Evolutionary conservation across 2,888 invertebrate genomes (phyloP), one percentile per base, ranked within the genome.

Genomic region (Cylloceria caligata): DNA sequence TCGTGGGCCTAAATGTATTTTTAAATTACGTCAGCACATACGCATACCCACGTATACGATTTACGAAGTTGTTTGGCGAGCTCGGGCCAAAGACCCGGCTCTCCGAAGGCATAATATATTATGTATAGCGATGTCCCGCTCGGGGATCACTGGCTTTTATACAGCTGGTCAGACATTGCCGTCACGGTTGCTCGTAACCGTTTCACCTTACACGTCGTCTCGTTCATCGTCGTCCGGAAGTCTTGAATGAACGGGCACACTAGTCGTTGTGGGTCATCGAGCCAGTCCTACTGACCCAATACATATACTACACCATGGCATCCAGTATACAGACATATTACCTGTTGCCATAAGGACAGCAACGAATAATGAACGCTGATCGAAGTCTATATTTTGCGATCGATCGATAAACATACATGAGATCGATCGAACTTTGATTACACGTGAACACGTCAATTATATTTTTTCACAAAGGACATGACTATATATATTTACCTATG

Each of bases 231-330:
- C 73, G 57, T 69, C 65, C 78, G 81, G 78, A 78, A 78, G 78
- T 74, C 27, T 45, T 78, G 69, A 82, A 78, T 74, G 68, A 74
- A 82, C 69, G 49, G 24, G 34, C 21, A 27, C 16, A 24, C 52
- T 13, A 47, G 77, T 57, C 65, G 39, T 49, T 69, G 30, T 71
- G 60, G 78, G 81, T 74, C 78, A 82, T 67, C 57, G 65, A 39
- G 64, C 68, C 68, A 57, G 78, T 65, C 39, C 78, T 69, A 82
- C 69, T 82, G 74, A 82, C 78, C 81, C 74, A 71, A 74, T 82
- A 78, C 27, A 65, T 74, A 39, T 24, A 64, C 19, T 16, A n/a
- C 55, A 34, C 39, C 30, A 47, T 57, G 67, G 21, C 4, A 39
- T 57, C 30, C 34, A n/a, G 36, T 30, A 11, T 36, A 60, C 11